Percentiles rank a stretch among this genome's conserved stretches.
These are phyloP conservation scores for Drosophila gunungcola DNA, from an alignment of 1,140 invertebrate species.

Conservation along the genomic window DNA sequence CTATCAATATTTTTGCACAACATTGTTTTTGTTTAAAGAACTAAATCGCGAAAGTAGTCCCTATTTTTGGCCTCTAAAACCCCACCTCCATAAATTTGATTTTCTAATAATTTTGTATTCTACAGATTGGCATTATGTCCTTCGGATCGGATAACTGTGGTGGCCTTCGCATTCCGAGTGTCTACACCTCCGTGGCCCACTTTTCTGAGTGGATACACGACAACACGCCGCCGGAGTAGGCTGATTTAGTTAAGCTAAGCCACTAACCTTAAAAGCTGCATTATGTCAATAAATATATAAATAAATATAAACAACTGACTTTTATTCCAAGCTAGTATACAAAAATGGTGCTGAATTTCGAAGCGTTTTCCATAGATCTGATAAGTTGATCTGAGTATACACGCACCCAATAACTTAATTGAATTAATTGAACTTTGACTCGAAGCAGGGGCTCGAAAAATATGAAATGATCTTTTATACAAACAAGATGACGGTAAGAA, in stretches of 20 bases:
- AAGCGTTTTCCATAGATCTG: slow-evolving; percentile 22
- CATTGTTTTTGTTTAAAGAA: no score
- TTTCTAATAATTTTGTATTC: background rate
- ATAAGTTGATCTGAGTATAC: slow-evolving; percentile 44
- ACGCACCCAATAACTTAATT: slow-evolving; percentile 71
- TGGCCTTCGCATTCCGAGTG: slow-evolving; percentile 88
- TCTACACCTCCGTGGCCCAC: slow-evolving; percentile 89
- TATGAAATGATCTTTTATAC: slow-evolving; percentile 55
- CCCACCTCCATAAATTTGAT: no score
- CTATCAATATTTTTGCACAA: no score
- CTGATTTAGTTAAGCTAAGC: slow-evolving; percentile 30
- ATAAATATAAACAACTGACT: slow-evolving; percentile 7
- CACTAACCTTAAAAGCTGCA: slow-evolving; percentile 25
- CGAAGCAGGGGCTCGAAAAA: slow-evolving; percentile 45
- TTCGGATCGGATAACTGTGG: slow-evolving; percentile 90
- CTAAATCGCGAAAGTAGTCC: no score
- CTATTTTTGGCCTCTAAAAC: no score
- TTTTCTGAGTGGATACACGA: slow-evolving; percentile 89
- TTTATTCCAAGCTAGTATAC: background rate
- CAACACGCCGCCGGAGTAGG: slow-evolving; percentile 87
- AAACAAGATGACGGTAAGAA: slow-evolving; percentile 33
- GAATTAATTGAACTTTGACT: slow-evolving; percentile 84
- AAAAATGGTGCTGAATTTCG: background rate
- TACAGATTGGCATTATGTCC: slow-evolving; percentile 89
- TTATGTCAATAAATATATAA: slow-evolving; percentile 4